Percentiles rank a stretch among this genome's conserved stretches.
These are phyloP conservation scores for Agapostemon virescens DNA, from an alignment of 2,888 invertebrate species.

Conservation along the genomic window DNA sequence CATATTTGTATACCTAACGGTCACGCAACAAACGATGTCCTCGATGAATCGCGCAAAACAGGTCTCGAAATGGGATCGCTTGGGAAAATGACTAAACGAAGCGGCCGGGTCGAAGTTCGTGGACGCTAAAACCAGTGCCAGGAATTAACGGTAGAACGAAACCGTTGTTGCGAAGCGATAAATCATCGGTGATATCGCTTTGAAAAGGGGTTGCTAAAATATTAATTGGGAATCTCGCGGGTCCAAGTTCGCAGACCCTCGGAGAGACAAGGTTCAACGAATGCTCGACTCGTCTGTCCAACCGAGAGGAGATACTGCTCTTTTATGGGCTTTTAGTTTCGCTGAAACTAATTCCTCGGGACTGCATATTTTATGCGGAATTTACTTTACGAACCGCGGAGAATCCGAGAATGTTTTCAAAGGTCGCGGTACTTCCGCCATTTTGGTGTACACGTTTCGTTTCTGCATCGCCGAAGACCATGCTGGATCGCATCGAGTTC, in stretches of 20 bases:
- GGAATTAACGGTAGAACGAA: background rate
- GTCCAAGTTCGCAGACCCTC: background rate
- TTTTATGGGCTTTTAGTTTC: conserved; percentile 2
- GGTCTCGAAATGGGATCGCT: conserved; percentile 55
- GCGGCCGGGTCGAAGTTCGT: conserved; percentile 57
- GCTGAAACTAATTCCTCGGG: background rate
- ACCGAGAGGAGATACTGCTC: background rate
- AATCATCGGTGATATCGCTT: background rate
- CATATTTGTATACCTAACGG: too few relatives aligned
- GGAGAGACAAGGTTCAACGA: background rate
- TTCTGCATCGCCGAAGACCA: too few relatives aligned
- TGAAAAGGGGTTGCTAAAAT: background rate
- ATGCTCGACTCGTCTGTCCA: background rate
- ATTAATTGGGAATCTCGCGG: background rate
- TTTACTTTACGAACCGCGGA: background rate
- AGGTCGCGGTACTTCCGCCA: background rate
- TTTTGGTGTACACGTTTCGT: background rate
- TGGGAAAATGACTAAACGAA: conserved; percentile 55
- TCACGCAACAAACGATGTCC: conserved; percentile 22
- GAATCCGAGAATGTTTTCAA: conserved; percentile 5
- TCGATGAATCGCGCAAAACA: conserved; percentile 60
- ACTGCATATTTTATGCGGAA: conserved; percentile 3
- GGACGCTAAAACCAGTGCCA: conserved; percentile 39
- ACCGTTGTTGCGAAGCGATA: background rate
- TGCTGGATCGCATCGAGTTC: background rate